Evolutionary conservation across 1,140 invertebrate species (phyloP), one percentile per base, ranked within the genome.

Genomic region (Megalonaias nervosa): DNA sequence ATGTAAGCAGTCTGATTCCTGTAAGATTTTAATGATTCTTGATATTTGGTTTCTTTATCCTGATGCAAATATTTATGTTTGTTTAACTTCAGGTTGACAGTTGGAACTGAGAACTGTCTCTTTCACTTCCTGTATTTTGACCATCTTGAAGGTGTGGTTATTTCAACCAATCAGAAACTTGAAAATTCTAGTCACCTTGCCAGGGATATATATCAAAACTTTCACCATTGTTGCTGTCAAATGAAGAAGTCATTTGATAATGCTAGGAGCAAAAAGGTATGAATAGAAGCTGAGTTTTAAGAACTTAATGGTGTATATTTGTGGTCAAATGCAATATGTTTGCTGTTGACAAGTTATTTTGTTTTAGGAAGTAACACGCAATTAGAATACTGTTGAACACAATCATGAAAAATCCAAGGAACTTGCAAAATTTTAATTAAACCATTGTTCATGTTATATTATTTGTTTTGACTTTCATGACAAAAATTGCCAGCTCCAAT

Each of bases 111-210:
- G 17, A 89, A 88, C 67, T 86, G 84, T 58, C 78, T 91, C 69
- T 88, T 91, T 67, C 86, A 91, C 67, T 88, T 89, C 79, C 77
- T 89, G 17, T 84, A 89, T 71, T 72, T 89, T 61, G 89, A 91
- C 75, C 84, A 83, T 57, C 79, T 87, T 23, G 88, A 91, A 64
- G 90, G 90, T n/a, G 82, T 91, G 2, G 78, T 89, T 68, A 81
- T 91, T 17, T 84, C 82, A 57, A 84, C 89, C 38, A 60, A 75
- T 23, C 38, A 62, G 48, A 70, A 79, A n/a, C 23, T 57, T 17
- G 59, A 62, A 16, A 65, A 69, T 16, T 59, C 67, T 17, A 70
- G 67, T 21, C 58, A 57, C 48, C 69, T 84, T 38, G 70, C 81
- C 38, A 72, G 72, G 26, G 81, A 88, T 66, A 76, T 91, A 12